Evolutionary conservation across 2,888 invertebrate genomes (phyloP).

Genomic region (Callimorpha dominula): DNA sequence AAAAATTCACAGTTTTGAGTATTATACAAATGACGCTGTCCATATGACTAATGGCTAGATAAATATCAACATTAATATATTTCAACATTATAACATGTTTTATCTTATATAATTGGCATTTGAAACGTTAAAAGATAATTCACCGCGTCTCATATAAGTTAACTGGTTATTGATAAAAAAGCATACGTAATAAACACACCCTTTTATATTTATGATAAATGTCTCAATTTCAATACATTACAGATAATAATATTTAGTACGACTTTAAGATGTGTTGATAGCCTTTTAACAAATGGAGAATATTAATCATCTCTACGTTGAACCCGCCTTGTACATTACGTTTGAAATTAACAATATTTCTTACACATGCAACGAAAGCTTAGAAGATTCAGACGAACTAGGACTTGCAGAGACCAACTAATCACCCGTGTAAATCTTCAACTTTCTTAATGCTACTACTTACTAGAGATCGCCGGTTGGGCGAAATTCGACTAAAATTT

Average conservation of each 20-base stretch:
- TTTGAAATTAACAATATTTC: not conserved
- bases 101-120: slow-evolving; percentile 27
- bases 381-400: too few relatives aligned
- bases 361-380: too few relatives aligned
- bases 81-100: slow-evolving; percentile 35
- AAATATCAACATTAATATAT: slow-evolving; percentile 40
- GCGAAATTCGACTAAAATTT: too few relatives aligned
- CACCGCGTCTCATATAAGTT: slow-evolving; percentile 24
- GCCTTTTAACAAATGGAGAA: not conserved
- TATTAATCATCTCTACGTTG: not conserved
- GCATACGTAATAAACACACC: slow-evolving; percentile 4
- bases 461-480: too few relatives aligned
- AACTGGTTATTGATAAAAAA: slow-evolving; percentile 10
- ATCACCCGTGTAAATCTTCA: too few relatives aligned
- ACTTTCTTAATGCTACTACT: too few relatives aligned
- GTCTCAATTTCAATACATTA: slow-evolving; percentile 35
- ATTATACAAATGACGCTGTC: slow-evolving; percentile 30
- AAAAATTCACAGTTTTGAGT: not conserved
- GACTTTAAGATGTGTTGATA: slow-evolving; percentile 10
- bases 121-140: slow-evolving; percentile 33
- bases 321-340: not conserved
- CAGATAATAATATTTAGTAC: slow-evolving; percentile 6
- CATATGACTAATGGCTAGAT: slow-evolving; percentile 23
- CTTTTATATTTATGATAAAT: slow-evolving; percentile 41
- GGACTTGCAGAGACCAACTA: too few relatives aligned